Conservation (phyloP, 2,888 invertebrate species). For the Melieria crassipennis region DNA sequence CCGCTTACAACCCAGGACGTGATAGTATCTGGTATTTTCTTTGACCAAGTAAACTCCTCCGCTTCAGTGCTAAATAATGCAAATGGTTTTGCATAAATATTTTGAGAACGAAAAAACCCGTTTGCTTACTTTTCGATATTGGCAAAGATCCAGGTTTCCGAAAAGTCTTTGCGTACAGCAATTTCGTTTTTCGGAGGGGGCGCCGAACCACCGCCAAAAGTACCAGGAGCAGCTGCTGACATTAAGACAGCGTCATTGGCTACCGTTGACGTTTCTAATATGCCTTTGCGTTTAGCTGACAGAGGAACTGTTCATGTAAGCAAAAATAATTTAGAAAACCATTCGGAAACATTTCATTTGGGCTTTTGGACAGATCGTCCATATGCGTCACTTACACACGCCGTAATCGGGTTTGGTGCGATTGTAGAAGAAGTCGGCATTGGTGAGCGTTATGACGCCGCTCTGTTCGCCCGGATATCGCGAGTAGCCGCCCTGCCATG, state of each 20-base stretch:
- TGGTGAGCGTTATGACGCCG: slow-evolving; percentile 62
- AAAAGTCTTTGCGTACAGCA: slow-evolving; percentile 71
- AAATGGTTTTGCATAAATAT: background rate
- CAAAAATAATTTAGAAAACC: background rate
- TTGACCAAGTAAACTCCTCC: slow-evolving; percentile 52
- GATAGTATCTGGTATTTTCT: slow-evolving; percentile 80
- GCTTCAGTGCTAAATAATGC: slow-evolving; percentile 43
- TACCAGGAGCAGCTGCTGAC: background rate
- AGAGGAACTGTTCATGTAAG: background rate
- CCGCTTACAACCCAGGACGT: slow-evolving; percentile 85
- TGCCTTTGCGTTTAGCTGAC: too few relatives aligned
- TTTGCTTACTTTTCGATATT: slow-evolving; percentile 61
- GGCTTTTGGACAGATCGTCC: background rate
- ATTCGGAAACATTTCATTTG: background rate
- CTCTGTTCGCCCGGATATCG: slow-evolving; percentile 56
- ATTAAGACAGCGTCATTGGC: background rate
- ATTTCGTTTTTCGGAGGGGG: background rate
- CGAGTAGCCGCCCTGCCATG: slow-evolving; percentile 60
- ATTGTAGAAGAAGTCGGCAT: slow-evolving; percentile 60
- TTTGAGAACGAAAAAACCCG: background rate
- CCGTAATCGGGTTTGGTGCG: slow-evolving; percentile 49
- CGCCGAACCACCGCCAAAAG: background rate
- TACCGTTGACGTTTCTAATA: background rate
- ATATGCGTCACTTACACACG: background rate
- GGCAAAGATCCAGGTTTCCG: slow-evolving; percentile 76